A percentile compares a stretch with the other conserved stretches of the same genome.
These are phyloP conservation scores for Mizuhopecten yessoensis DNA, from an alignment of 1,140 invertebrate genomes.

Conservation along the genomic window DNA sequence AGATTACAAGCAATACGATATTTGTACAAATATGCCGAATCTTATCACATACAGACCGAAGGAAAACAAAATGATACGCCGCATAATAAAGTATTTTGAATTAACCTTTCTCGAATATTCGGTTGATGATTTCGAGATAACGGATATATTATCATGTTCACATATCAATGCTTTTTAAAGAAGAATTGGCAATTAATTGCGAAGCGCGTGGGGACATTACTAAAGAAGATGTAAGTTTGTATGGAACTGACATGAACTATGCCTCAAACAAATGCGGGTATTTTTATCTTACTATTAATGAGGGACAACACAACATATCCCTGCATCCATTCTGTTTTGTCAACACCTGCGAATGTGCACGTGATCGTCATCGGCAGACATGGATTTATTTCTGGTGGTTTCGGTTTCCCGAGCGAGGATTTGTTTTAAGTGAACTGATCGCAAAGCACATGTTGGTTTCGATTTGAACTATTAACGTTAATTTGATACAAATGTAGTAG, in stretches of 20 bases:
- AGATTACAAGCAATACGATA: background rate
- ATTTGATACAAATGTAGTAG: conserved; percentile 11
- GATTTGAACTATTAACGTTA: background rate
- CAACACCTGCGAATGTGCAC: background rate
- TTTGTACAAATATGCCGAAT: background rate
- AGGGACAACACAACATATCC: background rate
- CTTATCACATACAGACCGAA: background rate
- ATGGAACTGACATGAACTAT: background rate
- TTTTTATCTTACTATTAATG: background rate
- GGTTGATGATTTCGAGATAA: background rate
- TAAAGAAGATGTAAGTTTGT: background rate
- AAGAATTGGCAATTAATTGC: background rate
- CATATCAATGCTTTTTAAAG: background rate
- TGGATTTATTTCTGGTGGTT: background rate
- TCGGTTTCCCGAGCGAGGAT: background rate
- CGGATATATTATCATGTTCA: background rate
- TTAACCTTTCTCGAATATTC: background rate
- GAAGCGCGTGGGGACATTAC: background rate
- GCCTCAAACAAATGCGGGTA: background rate
- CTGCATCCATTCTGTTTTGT: background rate
- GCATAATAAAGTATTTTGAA: background rate
- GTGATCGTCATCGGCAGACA: background rate
- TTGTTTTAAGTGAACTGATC: background rate
- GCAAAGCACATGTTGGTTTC: background rate
- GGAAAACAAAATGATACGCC: background rate